Conservation (phyloP, 1,140 invertebrate genomes). For the Diorhabda carinulata region DNA sequence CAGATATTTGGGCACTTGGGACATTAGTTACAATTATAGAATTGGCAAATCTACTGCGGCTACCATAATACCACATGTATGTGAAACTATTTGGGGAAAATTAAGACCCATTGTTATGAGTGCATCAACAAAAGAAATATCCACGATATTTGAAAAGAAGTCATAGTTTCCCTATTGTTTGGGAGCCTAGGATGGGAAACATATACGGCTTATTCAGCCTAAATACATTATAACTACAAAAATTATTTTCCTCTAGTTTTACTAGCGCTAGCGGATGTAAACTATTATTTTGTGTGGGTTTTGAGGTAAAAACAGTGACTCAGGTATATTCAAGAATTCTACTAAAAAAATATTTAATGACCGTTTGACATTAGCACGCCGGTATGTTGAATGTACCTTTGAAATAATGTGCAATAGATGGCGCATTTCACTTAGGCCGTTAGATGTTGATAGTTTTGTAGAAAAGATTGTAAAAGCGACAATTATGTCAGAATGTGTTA, state of each 20-base stretch:
- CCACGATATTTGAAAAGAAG: slow-evolving; percentile 29
- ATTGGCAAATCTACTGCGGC: slow-evolving; percentile 33
- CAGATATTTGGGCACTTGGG: slow-evolving; percentile 29
- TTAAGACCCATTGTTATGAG: slow-evolving; percentile 23
- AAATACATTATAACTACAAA: slow-evolving; percentile 50
- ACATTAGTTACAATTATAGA: slow-evolving; percentile 21
- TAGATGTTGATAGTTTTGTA: no score
- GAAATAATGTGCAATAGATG: slow-evolving; percentile 6
- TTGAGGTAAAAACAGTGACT: slow-evolving; percentile 45
- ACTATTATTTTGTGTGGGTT: slow-evolving; percentile 42
- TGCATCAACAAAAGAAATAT: slow-evolving; percentile 20
- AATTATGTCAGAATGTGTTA: no score
- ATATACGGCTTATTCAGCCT: slow-evolving; percentile 38
- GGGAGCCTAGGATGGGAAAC: slow-evolving; percentile 48
- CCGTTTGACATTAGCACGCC: background rate
- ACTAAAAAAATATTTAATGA: background rate
- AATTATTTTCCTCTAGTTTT: slow-evolving; percentile 47
- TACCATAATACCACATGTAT: slow-evolving; percentile 24
- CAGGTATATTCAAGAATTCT: slow-evolving; percentile 41
- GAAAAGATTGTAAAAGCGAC: no score
- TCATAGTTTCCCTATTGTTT: slow-evolving; percentile 48
- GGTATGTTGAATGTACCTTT: background rate
- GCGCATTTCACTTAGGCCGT: no score
- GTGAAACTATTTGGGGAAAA: slow-evolving; percentile 20
- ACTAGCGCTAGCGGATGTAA: slow-evolving; percentile 41